Base-by-base conservation (phyloP, 2,113 vertebrate species). In the Myanophis thanlyinensis region DNA sequence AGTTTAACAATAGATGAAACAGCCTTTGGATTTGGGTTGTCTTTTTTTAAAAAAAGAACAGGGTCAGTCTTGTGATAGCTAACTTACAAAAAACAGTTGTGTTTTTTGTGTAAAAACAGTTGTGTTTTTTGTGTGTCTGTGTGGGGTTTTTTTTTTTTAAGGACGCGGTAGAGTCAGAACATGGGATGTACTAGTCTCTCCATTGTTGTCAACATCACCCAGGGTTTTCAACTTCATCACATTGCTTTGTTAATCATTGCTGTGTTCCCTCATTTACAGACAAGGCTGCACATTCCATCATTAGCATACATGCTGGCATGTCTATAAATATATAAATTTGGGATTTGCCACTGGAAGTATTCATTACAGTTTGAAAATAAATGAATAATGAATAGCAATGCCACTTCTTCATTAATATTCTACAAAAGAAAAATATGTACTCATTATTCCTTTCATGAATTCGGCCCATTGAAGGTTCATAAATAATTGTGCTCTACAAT, bases 321-420 rank as follows among this genome's bases (percentile, higher is more conserved):
- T 97, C 95, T 96, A 95, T 96, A 97, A 97, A 97, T 96, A 97
- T 87, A 95, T 95, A 97, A 97, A 97, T 97, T 96, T 97, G 96
- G 96, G 97, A 96, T 96, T 97, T 97, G 96, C 97, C 93, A 92
- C 93, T 94, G 94, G 94, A 97, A 97, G 95, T 96, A 97, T 97
- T 97, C 95, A 96, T 95, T 97, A 95, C 94, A 95, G 95, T 96
- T 97, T 97, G 95, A 97, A 97, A 97, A 93, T 96, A 96, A 96
- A 97, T 96, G 97, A 96, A 97, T 97, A 97, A 97, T 96, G 95
- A 96, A 96, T 95, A 92, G 94, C 94, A 95, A 95, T 96, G 95
- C 89, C 92, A 95, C 96, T 97, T 95, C 95, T 97, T 97, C 96
- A 97, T 97, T 97, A 97, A 97, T 96, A 98, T 96, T 95, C 96